phyloP scores from a whole-genome alignment of 2,888 invertebrate species.

The Athripsodes cinereus region DNA sequence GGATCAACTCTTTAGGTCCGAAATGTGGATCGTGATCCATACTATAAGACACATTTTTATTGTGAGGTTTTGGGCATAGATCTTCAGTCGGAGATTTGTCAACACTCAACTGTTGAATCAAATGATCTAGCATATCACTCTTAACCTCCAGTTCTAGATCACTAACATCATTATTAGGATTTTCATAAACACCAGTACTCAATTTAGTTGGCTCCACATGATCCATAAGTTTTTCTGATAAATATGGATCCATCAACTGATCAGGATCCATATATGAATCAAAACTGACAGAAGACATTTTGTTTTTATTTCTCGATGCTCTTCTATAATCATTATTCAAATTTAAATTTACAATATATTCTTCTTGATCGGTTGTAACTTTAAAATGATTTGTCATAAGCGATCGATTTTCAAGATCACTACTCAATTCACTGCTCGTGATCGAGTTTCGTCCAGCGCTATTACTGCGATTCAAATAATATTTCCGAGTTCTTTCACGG shows the following conservation, averaged over 20 bases:
- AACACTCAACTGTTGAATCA: constrained; percentile 21
- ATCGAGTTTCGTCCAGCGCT: constrained; percentile 26
- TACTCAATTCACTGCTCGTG: constrained; percentile 11
- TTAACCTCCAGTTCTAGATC: constrained; percentile 22
- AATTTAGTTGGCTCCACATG: neutral
- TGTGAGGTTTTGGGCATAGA: no score
- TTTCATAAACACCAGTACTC: neutral
- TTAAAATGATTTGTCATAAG: constrained; percentile 35
- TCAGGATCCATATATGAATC: neutral
- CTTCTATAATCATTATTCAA: constrained; percentile 25
- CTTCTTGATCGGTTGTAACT: constrained; percentile 36
- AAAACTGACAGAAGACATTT: neutral
- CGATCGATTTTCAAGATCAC: constrained; percentile 14
- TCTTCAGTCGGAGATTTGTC: constrained; percentile 22
- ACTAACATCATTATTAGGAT: constrained; percentile 14
- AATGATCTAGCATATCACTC: constrained; percentile 16
- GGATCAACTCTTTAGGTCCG: constrained; percentile 34
- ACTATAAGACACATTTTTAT: constrained; percentile 1
- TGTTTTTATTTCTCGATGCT: neutral
- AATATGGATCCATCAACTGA: neutral
- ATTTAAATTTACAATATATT: constrained; percentile 35
- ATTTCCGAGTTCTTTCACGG: constrained; percentile 33
- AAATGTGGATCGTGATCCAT: neutral
- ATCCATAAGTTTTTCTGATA: neutral
- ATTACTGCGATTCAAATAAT: constrained; percentile 37